Conservation (phyloP, 2,113 vertebrate genomes). For the Leptosomus discolor region DNA sequence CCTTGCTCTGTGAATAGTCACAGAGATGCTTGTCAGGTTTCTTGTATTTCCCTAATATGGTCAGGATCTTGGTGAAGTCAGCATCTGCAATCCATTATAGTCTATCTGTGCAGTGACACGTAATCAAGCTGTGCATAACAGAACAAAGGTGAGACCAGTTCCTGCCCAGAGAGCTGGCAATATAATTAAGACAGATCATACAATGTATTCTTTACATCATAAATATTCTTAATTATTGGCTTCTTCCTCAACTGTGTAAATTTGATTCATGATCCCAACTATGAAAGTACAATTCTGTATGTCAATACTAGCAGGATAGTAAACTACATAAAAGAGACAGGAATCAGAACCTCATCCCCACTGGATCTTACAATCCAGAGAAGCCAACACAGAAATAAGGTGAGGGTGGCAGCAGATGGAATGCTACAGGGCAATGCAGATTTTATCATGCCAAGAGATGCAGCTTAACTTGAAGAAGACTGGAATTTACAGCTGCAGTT, state of each 20-base stretch:
- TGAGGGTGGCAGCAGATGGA: not conserved
- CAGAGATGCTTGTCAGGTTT: not conserved
- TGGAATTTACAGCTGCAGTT: not conserved
- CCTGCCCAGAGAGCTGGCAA: not conserved
- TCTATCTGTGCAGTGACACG: not conserved
- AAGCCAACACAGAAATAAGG: not conserved
- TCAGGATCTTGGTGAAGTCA: not conserved
- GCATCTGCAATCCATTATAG: not conserved
- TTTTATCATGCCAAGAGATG: not conserved
- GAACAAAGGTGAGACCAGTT: not conserved
- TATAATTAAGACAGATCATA: not conserved
- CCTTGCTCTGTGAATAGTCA: not conserved
- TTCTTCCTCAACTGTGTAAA: not conserved
- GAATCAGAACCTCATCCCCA: not conserved
- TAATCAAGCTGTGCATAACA: not conserved
- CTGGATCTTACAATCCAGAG: not conserved
- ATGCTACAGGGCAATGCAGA: not conserved
- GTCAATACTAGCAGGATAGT: not conserved
- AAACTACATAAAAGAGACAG: not conserved
- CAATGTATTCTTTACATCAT: not conserved
- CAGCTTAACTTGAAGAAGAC: not conserved
- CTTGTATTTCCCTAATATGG: not conserved
- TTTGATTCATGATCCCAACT: not conserved
- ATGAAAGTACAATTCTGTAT: not conserved
- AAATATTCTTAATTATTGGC: not conserved